Evolutionary conservation across 1,140 invertebrate genomes (phyloP), one percentile per base, ranked within the genome.

Genomic region (Rhagoletis zephyria): DNA sequence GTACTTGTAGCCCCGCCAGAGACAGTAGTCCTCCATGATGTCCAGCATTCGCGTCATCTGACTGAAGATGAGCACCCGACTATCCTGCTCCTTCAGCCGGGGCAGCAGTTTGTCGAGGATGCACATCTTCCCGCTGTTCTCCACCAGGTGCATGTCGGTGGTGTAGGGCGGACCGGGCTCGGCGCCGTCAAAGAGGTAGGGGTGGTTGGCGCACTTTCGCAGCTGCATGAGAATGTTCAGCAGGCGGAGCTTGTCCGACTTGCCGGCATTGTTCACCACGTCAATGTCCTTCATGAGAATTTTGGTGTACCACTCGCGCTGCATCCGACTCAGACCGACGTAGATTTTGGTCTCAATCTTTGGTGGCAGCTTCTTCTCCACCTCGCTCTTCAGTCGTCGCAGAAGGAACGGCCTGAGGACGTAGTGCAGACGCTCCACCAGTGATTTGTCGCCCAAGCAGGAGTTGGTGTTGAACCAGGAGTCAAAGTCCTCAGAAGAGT

Each of bases 161-260:
- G 99, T 99, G 92, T 99, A 99, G 0, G 99, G 99, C 2, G 99
- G 99, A 87, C 98, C 98, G 0, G 98, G 98, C 93, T 99, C 99
- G 3, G 98, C 98, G 2, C 99, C 99, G 92, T 99, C 99, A 93
- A 99, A 99, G 74, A 99, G 93, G 93, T 99, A 99, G 0, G 99
- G 99, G 94, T 99, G 99, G 93, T 99, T 99, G 89, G 97, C 97
- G 93, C 98, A 99, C 92, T 99, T 99, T 6, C 98, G 94, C 89
- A 99, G 93, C 94, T 99, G 99, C 99, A 99, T 99, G 0, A 99
- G 95, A 93, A 99, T 99, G 92, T 99, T 99, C 90, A 99, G 97
- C 48, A 99, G 94, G 14, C 99, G 94, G 97, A 99, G 98, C 92
- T 99, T 99, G 91, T 99, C 98, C n/a, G 98, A 96, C 92, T 98